Base-by-base conservation (phyloP, 2,113 vertebrate genomes). In the Ctenodactylus gundi region DNA sequence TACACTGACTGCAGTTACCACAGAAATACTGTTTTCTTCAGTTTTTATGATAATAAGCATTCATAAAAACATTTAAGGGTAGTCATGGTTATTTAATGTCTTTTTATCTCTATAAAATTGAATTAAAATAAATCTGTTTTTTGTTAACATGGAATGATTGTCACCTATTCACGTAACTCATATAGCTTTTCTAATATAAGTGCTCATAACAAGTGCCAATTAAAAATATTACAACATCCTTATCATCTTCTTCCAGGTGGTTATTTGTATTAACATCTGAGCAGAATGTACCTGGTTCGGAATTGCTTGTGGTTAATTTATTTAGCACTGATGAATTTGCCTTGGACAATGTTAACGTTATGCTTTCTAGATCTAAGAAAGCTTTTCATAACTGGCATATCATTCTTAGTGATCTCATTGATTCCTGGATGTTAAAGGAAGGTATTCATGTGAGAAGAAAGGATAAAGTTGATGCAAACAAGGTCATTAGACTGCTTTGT, bases 181-280 rank as follows among this genome's bases (percentile, higher is more conserved):
- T 49, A 36, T 85, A 85, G 91, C n/a, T 88, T 82, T 95, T 81
- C 39, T 72, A 85, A 87, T 67, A 53, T 13, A 49, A 89, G 34
- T 91, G 29, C 31, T 67, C 83, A 81, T 67, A 95, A 85, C 70
- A 88, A 94, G 86, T 44, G 29, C 60, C 84, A 73, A 85, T 96
- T 96, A 96, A 95, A 85, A 95, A 68, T 78, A 95, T 62, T 89
- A 78, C 76, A 68, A 36, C 34, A 31, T 82, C 25, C 53, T 96
- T 96, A 91, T 94, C 83, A 4, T 93, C 55, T 67, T 65, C 60
- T 65, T 39, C 78, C 78, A 91, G 90, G 60, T 88, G 77, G 60
- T 84, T 64, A 7, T 88, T 91, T 85, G 53, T 88, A 82, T 91
- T 82, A 85, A 77, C 62, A 51, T 51, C 53, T 65, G 46, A 73